A percentile compares a stretch with the other conserved stretches of the same genome.
phyloP scores from a whole-genome alignment of 2,888 invertebrate genomes.

The Acanthosepion esculentum region DNA sequence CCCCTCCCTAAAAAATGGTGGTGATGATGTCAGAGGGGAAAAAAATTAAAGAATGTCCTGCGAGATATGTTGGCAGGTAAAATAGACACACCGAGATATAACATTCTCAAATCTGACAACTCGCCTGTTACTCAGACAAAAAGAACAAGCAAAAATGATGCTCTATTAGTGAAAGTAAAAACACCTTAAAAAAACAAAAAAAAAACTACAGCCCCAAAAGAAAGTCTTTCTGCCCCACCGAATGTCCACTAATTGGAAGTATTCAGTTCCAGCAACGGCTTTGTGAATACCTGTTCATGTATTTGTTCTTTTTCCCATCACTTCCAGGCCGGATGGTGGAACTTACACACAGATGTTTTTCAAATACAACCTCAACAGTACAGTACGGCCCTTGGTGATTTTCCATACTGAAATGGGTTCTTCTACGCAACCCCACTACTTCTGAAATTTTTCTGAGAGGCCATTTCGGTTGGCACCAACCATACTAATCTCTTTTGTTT shows the following conservation, averaged over 20 bases:
- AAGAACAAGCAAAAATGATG: too few species aligned
- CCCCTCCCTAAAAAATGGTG: background rate
- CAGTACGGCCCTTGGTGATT: background rate
- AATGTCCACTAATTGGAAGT: constrained; percentile 33
- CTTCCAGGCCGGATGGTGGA: background rate
- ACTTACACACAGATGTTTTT: constrained; percentile 20
- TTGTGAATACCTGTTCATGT: background rate
- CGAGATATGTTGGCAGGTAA: too few species aligned
- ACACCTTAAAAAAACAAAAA: too few species aligned
- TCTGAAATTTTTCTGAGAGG: background rate
- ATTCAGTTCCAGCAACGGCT: background rate
- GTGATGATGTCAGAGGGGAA: too few species aligned
- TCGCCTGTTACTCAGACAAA: too few species aligned
- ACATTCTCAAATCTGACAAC: too few species aligned
- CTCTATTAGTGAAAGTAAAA: too few species aligned
- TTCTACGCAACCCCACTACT: background rate
- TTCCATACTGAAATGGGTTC: constrained; percentile 10
- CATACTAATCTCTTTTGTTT: background rate
- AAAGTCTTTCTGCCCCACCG: background rate
- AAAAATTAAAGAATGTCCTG: too few species aligned
- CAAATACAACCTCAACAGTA: constrained; percentile 4
- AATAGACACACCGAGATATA: too few species aligned
- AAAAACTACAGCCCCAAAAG: background rate
- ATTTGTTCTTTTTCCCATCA: background rate
- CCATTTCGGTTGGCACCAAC: background rate